Evolutionary conservation across 2,888 invertebrate genomes (phyloP).

Genomic region (Drosophila pseudotalamancana): DNA sequence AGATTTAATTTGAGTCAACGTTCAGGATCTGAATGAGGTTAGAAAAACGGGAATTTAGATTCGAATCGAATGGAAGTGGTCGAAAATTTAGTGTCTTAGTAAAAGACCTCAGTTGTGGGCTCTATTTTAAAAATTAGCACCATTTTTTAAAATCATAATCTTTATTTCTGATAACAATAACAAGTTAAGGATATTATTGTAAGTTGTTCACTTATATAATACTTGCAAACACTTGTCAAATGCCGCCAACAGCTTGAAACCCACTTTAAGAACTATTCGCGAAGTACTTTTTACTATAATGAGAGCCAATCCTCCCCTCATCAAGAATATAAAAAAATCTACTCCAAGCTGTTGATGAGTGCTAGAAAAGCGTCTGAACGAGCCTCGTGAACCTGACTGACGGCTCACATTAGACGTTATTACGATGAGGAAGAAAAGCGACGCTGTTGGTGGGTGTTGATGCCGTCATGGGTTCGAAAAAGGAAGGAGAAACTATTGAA

Average conservation of each 20-base stretch:
- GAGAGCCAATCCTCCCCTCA: slow-evolving; percentile 38
- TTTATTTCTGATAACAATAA: too few relatives aligned
- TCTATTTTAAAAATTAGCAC: too few relatives aligned
- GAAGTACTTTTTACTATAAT: slow-evolving; percentile 73
- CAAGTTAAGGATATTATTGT: too few relatives aligned
- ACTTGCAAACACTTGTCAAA: slow-evolving; percentile 56
- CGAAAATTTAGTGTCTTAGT: too few relatives aligned
- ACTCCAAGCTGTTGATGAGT: slow-evolving; percentile 44
- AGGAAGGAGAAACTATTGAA: slow-evolving; percentile 62
- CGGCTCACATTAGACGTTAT: slow-evolving; percentile 60
- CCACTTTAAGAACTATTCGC: slow-evolving; percentile 69
- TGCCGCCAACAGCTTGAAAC: slow-evolving; percentile 54
- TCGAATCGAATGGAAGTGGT: too few relatives aligned
- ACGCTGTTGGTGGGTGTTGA: slow-evolving; percentile 37
- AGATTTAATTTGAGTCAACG: too few relatives aligned
- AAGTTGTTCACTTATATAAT: slow-evolving; percentile 57
- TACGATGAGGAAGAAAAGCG: slow-evolving; percentile 10
- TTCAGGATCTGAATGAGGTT: too few relatives aligned
- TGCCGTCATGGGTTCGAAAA: slow-evolving; percentile 54
- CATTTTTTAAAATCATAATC: too few relatives aligned
- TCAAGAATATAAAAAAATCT: slow-evolving; percentile 44
- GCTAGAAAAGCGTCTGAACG: slow-evolving; percentile 36
- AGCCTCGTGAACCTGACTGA: slow-evolving; percentile 28
- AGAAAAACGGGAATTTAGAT: too few relatives aligned
- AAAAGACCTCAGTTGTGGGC: too few relatives aligned